Evolutionary conservation across 2,888 invertebrate genomes (phyloP), one percentile per base, ranked within the genome.

Genomic region (Nephrotoma guestfalica): DNA sequence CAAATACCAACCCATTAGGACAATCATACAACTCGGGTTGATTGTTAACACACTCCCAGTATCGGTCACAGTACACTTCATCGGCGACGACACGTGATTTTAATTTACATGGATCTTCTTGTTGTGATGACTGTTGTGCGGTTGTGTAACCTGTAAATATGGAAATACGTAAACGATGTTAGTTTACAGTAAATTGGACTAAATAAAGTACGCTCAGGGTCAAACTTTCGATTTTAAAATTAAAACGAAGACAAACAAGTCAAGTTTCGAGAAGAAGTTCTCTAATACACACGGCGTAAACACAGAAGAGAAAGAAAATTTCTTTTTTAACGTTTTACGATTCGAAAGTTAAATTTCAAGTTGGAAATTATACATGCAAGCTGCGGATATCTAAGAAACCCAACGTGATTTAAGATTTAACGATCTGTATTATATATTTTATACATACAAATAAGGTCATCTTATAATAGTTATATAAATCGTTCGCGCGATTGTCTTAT

Each of bases 1-100:
- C 96, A 92, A 96, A 97, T 85, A 97, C 97, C 88, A 97, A 92
- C 0, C 97, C 97, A 90, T 97, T 97, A 87, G 97, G 97, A 90
- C 97, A 97, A 92, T 97, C 97, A 91, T 97, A 97, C 87, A 97
- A 93, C 88, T 96, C 94, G 0, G 96, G 94, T 90, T 96, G 96
- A 0, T 96, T 96, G 89, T 94, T 95, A 87, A 96, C 95, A 89
- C 97, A 97, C 91, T 97, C 97, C 96, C 97, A 97, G 88, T 90
- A 91, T 88, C 94, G 93, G 91, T 96, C 96, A 90, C 97, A 97
- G 91, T 97, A 96, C 86, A 95, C 95, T 88, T 94, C 94, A 89
- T 97, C 97, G 0, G 94, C 94, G 0, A 96, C 95, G 0, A 97
- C 94, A 86, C 96, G 93, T 6, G 94, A 92, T 91, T 97, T 97